Conservation (phyloP, 2,113 vertebrate genomes). For the Sander lucioperca region DNA sequence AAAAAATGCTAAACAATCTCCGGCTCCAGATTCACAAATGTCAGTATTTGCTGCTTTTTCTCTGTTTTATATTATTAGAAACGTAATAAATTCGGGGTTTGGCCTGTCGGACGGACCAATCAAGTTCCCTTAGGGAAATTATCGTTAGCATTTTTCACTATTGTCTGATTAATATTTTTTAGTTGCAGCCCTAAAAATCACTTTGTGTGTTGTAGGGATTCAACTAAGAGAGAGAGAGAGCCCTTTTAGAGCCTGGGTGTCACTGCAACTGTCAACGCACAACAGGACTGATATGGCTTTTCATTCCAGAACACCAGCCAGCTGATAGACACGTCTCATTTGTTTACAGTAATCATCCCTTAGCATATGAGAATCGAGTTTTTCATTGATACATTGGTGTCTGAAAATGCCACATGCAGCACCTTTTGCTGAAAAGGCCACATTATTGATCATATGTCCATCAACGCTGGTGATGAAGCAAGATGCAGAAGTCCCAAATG, state of each 20-base stretch:
- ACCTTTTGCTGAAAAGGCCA: constrained; percentile 17
- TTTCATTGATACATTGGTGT: neutral
- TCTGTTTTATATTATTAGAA: neutral
- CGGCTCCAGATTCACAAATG: neutral
- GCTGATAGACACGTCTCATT: neutral
- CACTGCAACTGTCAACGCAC: neutral
- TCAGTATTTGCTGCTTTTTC: neutral
- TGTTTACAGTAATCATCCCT: neutral
- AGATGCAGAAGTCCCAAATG: neutral
- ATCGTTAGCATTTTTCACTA: neutral
- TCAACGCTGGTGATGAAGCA: neutral
- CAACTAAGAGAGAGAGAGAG: neutral
- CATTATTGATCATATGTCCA: neutral
- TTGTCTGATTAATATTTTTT: neutral
- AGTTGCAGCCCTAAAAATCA: neutral
- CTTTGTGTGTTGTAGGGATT: neutral
- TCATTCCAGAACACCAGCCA: neutral
- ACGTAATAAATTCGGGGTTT: neutral
- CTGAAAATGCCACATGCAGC: constrained; percentile 7
- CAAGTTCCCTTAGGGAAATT: too few relatives aligned
- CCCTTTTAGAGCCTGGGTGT: neutral
- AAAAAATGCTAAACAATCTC: neutral
- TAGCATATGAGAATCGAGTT: neutral
- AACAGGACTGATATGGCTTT: neutral
- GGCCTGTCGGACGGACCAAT: neutral